Evolutionary conservation across 2,113 vertebrate genomes (phyloP).

Genomic region (Pontoporia blainvillei): DNA sequence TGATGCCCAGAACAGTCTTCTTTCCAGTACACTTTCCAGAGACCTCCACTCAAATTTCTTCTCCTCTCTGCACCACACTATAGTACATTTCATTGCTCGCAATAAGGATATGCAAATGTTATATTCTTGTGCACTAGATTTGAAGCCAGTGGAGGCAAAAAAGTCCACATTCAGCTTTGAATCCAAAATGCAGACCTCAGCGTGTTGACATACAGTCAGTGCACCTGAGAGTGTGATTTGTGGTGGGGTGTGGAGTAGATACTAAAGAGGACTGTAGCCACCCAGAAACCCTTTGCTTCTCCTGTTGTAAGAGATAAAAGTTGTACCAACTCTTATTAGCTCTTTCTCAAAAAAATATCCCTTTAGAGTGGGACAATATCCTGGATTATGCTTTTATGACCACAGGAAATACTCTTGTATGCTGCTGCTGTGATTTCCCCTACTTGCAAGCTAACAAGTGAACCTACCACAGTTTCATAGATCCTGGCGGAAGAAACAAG

Average conservation of each 20-base stretch:
- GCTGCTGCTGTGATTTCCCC: not conserved
- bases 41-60: not conserved
- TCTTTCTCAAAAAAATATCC: not conserved
- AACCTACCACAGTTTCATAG: not conserved
- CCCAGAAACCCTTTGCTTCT: not conserved
- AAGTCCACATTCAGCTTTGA: not conserved
- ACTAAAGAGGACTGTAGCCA: not conserved
- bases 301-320: not conserved
- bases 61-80: not conserved
- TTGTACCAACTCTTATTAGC: not conserved
- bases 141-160: not conserved
- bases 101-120: not conserved
- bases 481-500: not conserved
- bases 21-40: not conserved
- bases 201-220: fast-evolving
- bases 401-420: not conserved
- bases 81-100: not conserved
- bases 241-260: not conserved
- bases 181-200: not conserved
- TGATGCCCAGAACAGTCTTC: not conserved
- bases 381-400: not conserved
- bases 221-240: not conserved
- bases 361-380: not conserved
- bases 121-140: not conserved
- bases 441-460: not conserved